Base-by-base conservation (phyloP, 2,113 vertebrate genomes). In the Etia nguti region DNA sequence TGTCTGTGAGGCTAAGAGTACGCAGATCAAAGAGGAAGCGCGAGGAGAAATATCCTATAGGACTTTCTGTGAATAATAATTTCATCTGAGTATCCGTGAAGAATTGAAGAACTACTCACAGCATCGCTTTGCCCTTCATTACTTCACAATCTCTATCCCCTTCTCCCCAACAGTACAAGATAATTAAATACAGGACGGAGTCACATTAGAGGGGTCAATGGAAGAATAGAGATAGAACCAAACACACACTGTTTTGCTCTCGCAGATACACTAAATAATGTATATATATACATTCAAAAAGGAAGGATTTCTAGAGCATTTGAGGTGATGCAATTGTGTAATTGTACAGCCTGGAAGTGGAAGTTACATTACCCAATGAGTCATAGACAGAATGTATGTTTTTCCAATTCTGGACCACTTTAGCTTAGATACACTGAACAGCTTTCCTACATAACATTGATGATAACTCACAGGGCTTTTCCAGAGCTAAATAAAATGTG, bases 1-100 rank as follows among this genome's bases (percentile, higher is more conserved):
- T 77, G 77, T 36, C 79, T 52, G 80, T 41, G 62, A 90, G 87
- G 55, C 68, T 20, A 81, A 83, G 86, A 82, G 79, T 9, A 26
- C 20, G 22, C 86, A 89, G 90, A 90, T 93, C 90, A 91, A 88
- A 90, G 86, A 93, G 94, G 93, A 95, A 94, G 90, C 88, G 20
- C 89, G 83, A 90, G 90, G 80, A 92, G 52, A 89, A 84, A 82
- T 62, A 87, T 82, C 81, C 82, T 70, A 38, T 80, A 79, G 82
- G 86, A 85, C 79, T 79, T 22, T 88, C 62, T 75, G 79, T 22
- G 80, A 92, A 89, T 77, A 90, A 83, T 36, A 70, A 89, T 84
- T 85, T 91, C 70, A 86, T 83, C 41, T n/a, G 52, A 92, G 86
- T 22, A 55, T 81, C 82, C 29, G 81, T 56, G 54, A 89, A 82